phyloP scores from a whole-genome alignment of 2,888 invertebrate genomes.

The Microplitis deprimator region DNA sequence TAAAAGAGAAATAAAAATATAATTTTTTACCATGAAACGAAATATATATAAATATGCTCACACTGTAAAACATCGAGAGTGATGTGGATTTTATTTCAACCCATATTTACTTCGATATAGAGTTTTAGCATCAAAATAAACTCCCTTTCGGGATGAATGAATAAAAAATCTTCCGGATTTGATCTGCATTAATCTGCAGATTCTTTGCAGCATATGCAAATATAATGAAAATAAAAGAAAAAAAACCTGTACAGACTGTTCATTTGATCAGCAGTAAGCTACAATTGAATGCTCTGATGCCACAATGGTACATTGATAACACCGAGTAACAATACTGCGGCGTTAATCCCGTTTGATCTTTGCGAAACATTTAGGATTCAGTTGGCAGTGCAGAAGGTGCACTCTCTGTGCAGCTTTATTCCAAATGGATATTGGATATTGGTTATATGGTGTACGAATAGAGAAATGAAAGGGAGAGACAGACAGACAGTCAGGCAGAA shows the following conservation, averaged over 20 bases:
- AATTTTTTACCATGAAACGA: neutral
- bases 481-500: conserved; percentile 20
- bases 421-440: conserved; percentile 57
- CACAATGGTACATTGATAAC: conserved; percentile 30
- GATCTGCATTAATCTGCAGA: too few relatives aligned
- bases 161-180: neutral
- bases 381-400: conserved; percentile 57
- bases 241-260: conserved; percentile 16
- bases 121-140: too few relatives aligned
- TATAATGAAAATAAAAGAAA: neutral
- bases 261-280: conserved; percentile 18
- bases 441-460: conserved; percentile 52
- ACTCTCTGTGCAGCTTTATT: conserved; percentile 58
- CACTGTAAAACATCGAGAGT: neutral
- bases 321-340: conserved; percentile 26
- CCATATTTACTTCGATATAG: too few relatives aligned
- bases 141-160: neutral
- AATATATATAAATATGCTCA: neutral
- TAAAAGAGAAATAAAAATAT: too few relatives aligned
- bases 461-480: conserved; percentile 20
- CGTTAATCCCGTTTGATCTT: conserved; percentile 33
- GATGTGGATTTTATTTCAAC: neutral
- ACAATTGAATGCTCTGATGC: conserved; percentile 29
- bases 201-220: too few relatives aligned
- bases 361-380: conserved; percentile 36